phyloP scores from a whole-genome alignment of 2,113 vertebrate species.

The Bostrychus sinensis region DNA sequence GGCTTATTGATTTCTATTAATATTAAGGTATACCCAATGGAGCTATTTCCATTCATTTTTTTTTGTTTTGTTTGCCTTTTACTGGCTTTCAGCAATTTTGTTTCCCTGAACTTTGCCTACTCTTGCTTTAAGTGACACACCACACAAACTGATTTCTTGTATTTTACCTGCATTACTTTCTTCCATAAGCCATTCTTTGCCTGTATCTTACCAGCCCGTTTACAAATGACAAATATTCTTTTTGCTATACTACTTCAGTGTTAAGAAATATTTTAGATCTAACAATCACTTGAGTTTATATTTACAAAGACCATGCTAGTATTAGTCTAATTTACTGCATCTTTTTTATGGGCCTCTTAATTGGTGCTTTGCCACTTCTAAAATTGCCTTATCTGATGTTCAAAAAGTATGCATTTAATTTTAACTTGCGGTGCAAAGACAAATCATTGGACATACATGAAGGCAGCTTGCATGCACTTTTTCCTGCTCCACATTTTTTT shows the following conservation, averaged over 20 bases:
- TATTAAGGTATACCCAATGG: too few relatives aligned
- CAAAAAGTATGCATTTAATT: too few relatives aligned
- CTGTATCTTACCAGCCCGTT: not conserved
- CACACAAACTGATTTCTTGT: too few relatives aligned
- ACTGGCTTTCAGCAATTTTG: not conserved
- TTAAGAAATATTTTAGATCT: not conserved
- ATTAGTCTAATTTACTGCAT: not conserved
- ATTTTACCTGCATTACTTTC: too few relatives aligned
- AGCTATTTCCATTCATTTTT: not conserved
- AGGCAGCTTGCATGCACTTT: constrained; percentile 39
- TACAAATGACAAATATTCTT: not conserved
- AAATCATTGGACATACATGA: constrained; percentile 43
- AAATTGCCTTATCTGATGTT: constrained; percentile 46
- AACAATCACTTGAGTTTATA: constrained; percentile 15
- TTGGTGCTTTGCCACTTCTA: constrained; percentile 2
- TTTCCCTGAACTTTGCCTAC: too few relatives aligned
- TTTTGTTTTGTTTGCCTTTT: not conserved
- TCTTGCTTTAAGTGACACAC: too few relatives aligned
- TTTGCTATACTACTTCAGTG: not conserved
- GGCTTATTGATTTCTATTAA: too few relatives aligned
- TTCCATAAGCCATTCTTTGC: not conserved
- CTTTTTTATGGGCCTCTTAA: not conserved
- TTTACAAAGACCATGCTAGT: not conserved
- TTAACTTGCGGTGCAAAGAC: constrained; percentile 31
- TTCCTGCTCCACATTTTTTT: constrained; percentile 21